Evolutionary conservation across 2,113 vertebrate genomes (phyloP).

Genomic region (Oncorhynchus nerka): DNA sequence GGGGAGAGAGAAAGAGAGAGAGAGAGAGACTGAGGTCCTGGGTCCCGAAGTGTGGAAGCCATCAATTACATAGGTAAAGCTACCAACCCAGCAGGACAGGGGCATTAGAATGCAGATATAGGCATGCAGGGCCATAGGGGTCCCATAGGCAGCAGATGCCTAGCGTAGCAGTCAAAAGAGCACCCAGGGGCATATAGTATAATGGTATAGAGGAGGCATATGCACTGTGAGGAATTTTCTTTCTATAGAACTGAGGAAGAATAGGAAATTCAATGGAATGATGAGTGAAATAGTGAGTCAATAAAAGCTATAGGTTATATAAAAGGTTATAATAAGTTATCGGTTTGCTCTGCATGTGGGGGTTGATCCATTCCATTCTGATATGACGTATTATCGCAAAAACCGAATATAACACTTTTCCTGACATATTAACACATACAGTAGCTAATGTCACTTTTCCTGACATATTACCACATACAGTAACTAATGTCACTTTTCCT

Average conservation of each 20-base stretch:
- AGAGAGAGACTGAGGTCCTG: slow-evolving; percentile 37
- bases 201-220: slow-evolving; percentile 52
- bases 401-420: too few relatives aligned
- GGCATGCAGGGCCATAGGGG: slow-evolving; percentile 38
- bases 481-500: too few relatives aligned
- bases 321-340: not conserved
- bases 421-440: too few relatives aligned
- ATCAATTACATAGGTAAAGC: slow-evolving; percentile 78
- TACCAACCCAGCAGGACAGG: slow-evolving; percentile 77
- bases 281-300: slow-evolving; percentile 59
- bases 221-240: slow-evolving; percentile 65
- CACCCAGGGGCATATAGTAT: slow-evolving; percentile 41
- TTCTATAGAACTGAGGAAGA: slow-evolving; percentile 52
- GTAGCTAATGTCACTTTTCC: too few relatives aligned
- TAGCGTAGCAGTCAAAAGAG: slow-evolving; percentile 72
- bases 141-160: slow-evolving; percentile 75
- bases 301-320: slow-evolving; percentile 56
- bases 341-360: not conserved
- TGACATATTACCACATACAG: too few relatives aligned
- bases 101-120: slow-evolving; percentile 79
- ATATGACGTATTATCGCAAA: too few relatives aligned
- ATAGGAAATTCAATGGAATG: slow-evolving; percentile 69
- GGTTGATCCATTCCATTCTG: too few relatives aligned
- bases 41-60: slow-evolving; percentile 79
- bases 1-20: not conserved